phyloP scores from a whole-genome alignment of 2,113 vertebrate species.

The Oryzias javanicus region DNA sequence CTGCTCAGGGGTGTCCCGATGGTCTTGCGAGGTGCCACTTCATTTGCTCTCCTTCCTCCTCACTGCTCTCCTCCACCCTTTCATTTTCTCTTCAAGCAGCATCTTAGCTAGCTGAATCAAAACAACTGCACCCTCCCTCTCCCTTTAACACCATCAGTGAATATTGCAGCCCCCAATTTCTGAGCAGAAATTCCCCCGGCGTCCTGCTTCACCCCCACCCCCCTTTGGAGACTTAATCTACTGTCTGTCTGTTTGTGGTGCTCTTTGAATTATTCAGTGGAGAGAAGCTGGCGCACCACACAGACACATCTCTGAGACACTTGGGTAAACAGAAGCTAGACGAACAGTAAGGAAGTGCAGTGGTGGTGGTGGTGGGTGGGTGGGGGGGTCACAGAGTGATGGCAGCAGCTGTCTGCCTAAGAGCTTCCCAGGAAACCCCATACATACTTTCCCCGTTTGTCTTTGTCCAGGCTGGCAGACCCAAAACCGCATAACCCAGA shows the following conservation, averaged over 20 bases:
- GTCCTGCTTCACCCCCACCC: constrained; percentile 19
- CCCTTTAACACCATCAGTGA: neutral
- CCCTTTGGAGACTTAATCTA: constrained; percentile 42
- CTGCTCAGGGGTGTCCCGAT: constrained; percentile 60
- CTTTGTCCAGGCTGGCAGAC: constrained; percentile 25
- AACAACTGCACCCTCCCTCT: neutral
- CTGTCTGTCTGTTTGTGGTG: constrained; percentile 42
- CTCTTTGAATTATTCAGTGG: constrained; percentile 62
- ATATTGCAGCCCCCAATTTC: constrained; percentile 21
- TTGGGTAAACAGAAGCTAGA: constrained; percentile 20
- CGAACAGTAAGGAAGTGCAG: constrained; percentile 18
- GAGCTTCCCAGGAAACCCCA: constrained; percentile 70
- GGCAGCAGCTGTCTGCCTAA: constrained; percentile 64
- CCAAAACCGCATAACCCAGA: constrained; percentile 44
- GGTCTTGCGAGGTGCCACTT: constrained; percentile 54
- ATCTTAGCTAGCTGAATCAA: constrained; percentile 27
- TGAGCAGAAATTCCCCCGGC: constrained; percentile 25
- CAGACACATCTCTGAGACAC: constrained; percentile 35
- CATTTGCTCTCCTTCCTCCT: neutral
- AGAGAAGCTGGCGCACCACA: constrained; percentile 35
- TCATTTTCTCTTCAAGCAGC: constrained; percentile 21
- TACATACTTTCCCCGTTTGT: constrained; percentile 50
- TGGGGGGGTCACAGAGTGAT: constrained; percentile 47
- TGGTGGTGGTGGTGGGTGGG: constrained; percentile 17
- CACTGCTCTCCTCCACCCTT: constrained; percentile 6